These are phyloP conservation scores for Serilophus lunatus DNA, from an alignment of 2,113 vertebrate species.

Conservation along the genomic window DNA sequence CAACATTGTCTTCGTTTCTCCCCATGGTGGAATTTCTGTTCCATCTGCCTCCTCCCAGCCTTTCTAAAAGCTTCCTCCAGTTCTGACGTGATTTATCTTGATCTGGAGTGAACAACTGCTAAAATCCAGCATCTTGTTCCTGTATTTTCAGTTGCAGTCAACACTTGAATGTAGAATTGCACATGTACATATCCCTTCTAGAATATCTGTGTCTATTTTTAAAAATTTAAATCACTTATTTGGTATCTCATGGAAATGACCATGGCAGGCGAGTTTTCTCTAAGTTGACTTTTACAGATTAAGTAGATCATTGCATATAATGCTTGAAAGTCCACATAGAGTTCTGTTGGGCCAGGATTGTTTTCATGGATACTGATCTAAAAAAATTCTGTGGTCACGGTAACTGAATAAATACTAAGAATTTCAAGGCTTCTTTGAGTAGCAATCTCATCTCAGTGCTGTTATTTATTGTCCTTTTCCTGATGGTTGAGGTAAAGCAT, in stretches of 20 bases:
- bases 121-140: background rate
- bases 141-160: background rate
- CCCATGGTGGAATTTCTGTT: background rate
- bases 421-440: background rate
- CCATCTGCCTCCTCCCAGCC: background rate
- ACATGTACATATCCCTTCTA: background rate
- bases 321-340: background rate
- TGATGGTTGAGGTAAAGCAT: background rate
- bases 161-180: background rate
- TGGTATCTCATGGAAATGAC: background rate
- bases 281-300: background rate
- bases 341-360: background rate
- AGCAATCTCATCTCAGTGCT: background rate
- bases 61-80: background rate
- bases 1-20: background rate
- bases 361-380: background rate
- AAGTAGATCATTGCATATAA: background rate
- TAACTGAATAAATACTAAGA: background rate
- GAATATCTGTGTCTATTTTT: background rate
- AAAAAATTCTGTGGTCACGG: background rate
- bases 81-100: background rate
- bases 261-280: background rate
- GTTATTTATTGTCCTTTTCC: background rate
- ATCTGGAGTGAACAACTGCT: background rate
- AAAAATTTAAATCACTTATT: background rate